A percentile compares a stretch with the other conserved stretches of the same genome.
phyloP scores from a whole-genome alignment of 2,797 vertebrate genomes.

The Denticeps clupeoides region DNA sequence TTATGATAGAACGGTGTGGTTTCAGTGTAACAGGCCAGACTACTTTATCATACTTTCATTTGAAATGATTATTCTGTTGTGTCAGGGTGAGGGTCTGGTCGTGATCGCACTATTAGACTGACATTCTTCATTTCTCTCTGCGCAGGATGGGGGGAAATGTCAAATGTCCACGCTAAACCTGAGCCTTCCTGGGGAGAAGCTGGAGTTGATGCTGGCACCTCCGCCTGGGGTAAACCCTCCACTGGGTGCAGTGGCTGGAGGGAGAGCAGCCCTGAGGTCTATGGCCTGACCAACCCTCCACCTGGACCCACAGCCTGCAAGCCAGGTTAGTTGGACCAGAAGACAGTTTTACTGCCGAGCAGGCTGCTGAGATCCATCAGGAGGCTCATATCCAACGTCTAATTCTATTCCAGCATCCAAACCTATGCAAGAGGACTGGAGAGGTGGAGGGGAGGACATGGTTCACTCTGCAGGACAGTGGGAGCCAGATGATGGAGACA shows the following conservation, averaged over 20 bases:
- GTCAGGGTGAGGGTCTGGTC: not conserved
- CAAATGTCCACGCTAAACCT: slow-evolving; percentile 53
- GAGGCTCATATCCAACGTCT: no score
- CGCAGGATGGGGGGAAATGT: slow-evolving; percentile 80
- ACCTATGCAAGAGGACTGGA: slow-evolving; percentile 98
- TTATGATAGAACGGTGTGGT: no score
- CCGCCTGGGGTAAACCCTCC: slow-evolving; percentile 83
- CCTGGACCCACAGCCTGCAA: slow-evolving; percentile 73
- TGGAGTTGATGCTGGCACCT: slow-evolving; percentile 85
- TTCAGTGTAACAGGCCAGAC: no score
- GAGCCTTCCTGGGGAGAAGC: slow-evolving; percentile 75
- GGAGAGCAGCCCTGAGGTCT: slow-evolving; percentile 61
- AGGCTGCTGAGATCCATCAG: no score
- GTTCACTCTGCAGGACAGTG: slow-evolving; percentile 57
- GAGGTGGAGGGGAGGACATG: slow-evolving; percentile 83
- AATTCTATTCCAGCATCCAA: slow-evolving; percentile 68
- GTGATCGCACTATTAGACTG: no score
- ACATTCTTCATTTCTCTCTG: slow-evolving; percentile 18
- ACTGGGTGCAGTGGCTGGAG: slow-evolving; percentile 76
- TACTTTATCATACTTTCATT: no score
- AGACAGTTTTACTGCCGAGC: no score
- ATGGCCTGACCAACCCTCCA: slow-evolving; percentile 68
- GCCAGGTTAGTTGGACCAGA: no score
- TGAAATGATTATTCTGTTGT: no score
- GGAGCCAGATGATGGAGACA: slow-evolving; percentile 87